phyloP scores from a whole-genome alignment of 2,113 vertebrate species.

The Amazona vittata region DNA sequence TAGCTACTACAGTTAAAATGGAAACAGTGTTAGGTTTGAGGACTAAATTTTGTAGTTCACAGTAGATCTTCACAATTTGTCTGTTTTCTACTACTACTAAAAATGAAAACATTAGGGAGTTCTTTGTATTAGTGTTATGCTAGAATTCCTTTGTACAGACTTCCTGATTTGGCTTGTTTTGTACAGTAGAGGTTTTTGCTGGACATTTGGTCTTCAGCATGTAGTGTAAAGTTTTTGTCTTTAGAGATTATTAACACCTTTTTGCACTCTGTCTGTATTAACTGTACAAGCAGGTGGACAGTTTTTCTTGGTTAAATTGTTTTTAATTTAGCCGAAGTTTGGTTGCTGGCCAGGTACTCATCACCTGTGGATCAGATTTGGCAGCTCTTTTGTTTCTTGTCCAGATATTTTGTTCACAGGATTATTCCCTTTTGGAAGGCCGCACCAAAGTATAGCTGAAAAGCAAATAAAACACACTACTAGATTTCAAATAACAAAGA shows the following conservation, averaged over 20 bases:
- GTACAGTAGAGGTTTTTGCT: background rate
- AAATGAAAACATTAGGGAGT: background rate
- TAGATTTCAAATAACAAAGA: constrained; percentile 57
- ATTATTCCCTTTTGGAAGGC: constrained; percentile 58
- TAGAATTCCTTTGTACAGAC: background rate
- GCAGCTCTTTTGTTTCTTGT: constrained; percentile 1
- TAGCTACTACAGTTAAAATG: background rate
- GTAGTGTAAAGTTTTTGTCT: background rate
- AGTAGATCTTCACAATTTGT: background rate
- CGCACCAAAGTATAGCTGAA: constrained; percentile 47
- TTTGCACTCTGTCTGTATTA: background rate
- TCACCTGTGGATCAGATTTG: constrained; percentile 72
- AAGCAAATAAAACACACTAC: constrained; percentile 39
- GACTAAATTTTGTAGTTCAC: background rate
- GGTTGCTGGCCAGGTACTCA: constrained; percentile 64
- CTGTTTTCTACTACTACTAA: background rate
- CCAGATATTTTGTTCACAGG: constrained; percentile 47
- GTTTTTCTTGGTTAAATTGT: constrained; percentile 53
- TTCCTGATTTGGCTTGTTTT: background rate
- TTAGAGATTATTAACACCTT: constrained; percentile 24
- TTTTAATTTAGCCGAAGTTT: constrained; percentile 37
- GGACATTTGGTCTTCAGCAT: background rate
- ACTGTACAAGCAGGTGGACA: constrained; percentile 60
- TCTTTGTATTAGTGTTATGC: background rate
- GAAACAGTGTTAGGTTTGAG: background rate